Evolutionary conservation across 2,113 vertebrate species (phyloP), one percentile per base, ranked within the genome.

Genomic region (Dryoscopus gambensis): DNA sequence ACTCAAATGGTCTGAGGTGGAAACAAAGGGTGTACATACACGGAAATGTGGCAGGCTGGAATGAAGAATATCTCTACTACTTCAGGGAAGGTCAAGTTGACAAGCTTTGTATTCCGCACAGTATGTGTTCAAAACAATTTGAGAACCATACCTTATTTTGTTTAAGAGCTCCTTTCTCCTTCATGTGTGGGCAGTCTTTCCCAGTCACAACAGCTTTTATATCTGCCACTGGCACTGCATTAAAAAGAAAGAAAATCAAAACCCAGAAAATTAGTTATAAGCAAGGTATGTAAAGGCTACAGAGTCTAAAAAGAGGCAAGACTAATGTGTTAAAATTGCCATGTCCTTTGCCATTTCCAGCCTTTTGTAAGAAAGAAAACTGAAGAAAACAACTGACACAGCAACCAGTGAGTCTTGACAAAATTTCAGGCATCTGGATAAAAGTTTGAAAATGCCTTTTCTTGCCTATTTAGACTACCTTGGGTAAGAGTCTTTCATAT

Each of bases 101-200:
- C 22, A 70, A 73, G 76, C 42, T 83, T 60, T 50, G 35, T 33
- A 35, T 28, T 60, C 76, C 50, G 59, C 46, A 70, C 79, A 67
- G 11, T 35, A 33, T 6, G 10, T 18, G 35, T 62, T 55, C 31
- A 9, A 28, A 89, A 50, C 11, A 68, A 69, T 64, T 49, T 57
- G 63, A 95, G 95, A 96, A 60, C 21, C 82, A 52, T 98, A 99
- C 99, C 99, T 99, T 99, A 97, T 99, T 99, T 98, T 99, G 99
- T 98, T 99, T 99, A 94, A 99, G 99, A 96, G 99, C 99, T 97
- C 99, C 99, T 97, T 99, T 99, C 97, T 99, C 99, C 98, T 99
- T 99, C 99, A 99, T 99, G 95, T 99, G 99, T 94, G 99, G 99
- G 95, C 99, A 99, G 97, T 99, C 99, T 95, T 99, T 99, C 94